These are phyloP conservation scores for Agriopis marginaria DNA, from an alignment of 2,888 invertebrate genomes.

Conservation along the genomic window DNA sequence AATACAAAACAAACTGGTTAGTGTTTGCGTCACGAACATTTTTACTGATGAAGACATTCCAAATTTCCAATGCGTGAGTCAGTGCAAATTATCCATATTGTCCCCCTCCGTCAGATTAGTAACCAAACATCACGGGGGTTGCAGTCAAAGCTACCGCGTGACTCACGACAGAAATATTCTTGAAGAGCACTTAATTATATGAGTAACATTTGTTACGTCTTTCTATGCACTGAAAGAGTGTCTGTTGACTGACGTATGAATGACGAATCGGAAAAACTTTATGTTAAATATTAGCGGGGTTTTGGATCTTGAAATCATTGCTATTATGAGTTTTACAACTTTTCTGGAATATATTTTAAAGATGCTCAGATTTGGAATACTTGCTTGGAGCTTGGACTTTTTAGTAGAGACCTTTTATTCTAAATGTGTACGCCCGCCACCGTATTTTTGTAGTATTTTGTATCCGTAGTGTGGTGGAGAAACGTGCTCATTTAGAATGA, in stretches of 20 bases:
- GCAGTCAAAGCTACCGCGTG: conserved; percentile 8
- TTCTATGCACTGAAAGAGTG: conserved; percentile 22
- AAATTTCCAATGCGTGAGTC: conserved; percentile 18
- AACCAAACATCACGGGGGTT: conserved; percentile 17
- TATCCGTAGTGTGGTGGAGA: too few relatives aligned
- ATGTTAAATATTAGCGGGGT: neutral
- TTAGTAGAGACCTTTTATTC: neutral
- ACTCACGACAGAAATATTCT: conserved; percentile 19
- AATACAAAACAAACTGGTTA: neutral
- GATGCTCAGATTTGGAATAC: neutral
- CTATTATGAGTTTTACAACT: neutral
- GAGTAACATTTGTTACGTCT: conserved; percentile 23
- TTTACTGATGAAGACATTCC: conserved; percentile 6
- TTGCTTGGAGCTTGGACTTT: neutral
- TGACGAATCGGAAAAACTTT: conserved; percentile 23
- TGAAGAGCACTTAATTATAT: conserved; percentile 22
- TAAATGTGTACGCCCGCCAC: too few relatives aligned
- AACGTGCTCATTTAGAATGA: too few relatives aligned
- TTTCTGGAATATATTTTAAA: neutral
- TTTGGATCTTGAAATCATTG: conserved; percentile 1
- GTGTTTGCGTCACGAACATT: neutral
- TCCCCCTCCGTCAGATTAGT: conserved; percentile 15
- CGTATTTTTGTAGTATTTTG: too few relatives aligned
- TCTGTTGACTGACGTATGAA: conserved; percentile 27
- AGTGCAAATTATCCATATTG: neutral